Base-by-base conservation (phyloP, 2,888 invertebrate genomes). In the Drosophila longiperda region DNA sequence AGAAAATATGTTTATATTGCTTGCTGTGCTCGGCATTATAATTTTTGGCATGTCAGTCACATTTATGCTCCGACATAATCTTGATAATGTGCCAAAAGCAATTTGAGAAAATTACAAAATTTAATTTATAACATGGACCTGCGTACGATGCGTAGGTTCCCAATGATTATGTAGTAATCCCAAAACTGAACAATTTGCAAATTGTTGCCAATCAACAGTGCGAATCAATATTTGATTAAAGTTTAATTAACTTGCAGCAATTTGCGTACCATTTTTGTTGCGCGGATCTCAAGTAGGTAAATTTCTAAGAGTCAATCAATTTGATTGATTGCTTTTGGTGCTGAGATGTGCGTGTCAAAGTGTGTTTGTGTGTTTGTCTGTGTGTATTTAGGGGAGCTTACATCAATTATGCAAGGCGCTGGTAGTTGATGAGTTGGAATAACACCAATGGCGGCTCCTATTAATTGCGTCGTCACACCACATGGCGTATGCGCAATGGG, bases 321-420 rank as follows among this genome's bases (percentile, higher is more conserved):
- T 76, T 83, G 83, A 83, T 83, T 83, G 86, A 83, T 83, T 85
- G 72, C 68, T 66, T 55, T 64, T 55, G 58, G 48, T 66, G 57
- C 42, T 54, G 6, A 66, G 9, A 23, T 12, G 12, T 52, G 20
- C 29, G 15, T 61, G 15, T n/a, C 32, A 34, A 20, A 40, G 33
- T 55, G 32, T 36, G 12, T 6, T 8, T 20, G 15, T 29, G 34
- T 49, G 26, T 23, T 26, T 36, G 36, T 5, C 15, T 12, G 34
- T 36, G 23, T 48, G 34, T 54, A 55, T 38, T 26, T 12, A 12
- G 5, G 36, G 49, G 23, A 12, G n/a, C 36, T 52, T 45, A 67
- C 73, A 84, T 82, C 75, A 82, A 82, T 85, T 83, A 83, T 79
- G 70, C 65, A 79, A 63, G 62, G 29, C n/a, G 40, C 26, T 48